Evolutionary conservation across 2,888 invertebrate genomes (phyloP).

Genomic region (Epinotia nisella): DNA sequence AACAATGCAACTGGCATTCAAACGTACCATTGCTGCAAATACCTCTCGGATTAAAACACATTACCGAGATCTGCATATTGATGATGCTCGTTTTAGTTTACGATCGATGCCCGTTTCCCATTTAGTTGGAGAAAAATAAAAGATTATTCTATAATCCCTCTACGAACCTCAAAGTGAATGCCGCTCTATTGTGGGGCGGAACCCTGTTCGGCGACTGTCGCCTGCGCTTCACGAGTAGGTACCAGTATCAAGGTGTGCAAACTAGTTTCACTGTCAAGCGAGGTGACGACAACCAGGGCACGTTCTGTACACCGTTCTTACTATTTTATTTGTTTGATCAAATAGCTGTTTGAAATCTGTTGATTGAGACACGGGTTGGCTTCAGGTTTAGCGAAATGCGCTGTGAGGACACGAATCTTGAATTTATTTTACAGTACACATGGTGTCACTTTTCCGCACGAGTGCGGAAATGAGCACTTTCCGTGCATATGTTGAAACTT

Average conservation of each 20-base stretch:
- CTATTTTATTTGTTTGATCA: constrained; percentile 31
- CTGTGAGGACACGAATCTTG: not conserved
- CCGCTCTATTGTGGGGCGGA: constrained; percentile 19
- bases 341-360: not conserved
- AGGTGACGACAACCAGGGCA: constrained; percentile 56
- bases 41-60: no score
- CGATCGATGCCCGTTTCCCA: not conserved
- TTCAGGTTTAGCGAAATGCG: not conserved
- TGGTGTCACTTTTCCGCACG: no score
- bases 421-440: no score
- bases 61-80: no score
- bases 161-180: not conserved
- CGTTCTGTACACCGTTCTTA: constrained; percentile 25
- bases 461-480: no score
- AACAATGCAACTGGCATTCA: no score
- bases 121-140: not conserved
- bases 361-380: not conserved
- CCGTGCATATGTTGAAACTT: no score
- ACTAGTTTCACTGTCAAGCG: constrained; percentile 57
- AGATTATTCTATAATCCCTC: not conserved
- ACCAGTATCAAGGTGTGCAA: constrained; percentile 56
- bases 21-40: no score
- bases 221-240: constrained; percentile 50
- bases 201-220: constrained; percentile 24
- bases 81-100: no score